phyloP scores from a whole-genome alignment of 1,140 invertebrate species.

The Drosophila kanapiae region DNA sequence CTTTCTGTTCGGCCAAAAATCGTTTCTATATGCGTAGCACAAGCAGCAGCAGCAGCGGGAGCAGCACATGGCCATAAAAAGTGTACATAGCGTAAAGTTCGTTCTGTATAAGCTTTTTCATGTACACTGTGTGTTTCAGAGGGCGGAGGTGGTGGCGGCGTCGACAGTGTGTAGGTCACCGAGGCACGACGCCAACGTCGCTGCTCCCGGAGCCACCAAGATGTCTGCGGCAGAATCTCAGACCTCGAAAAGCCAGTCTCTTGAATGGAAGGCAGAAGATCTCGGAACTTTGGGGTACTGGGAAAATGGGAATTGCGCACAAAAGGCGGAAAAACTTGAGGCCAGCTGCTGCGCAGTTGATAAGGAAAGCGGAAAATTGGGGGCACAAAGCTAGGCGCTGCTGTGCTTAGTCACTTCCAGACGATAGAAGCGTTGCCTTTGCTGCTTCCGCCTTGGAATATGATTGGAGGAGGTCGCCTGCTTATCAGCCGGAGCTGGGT shows the following conservation, averaged over 20 bases:
- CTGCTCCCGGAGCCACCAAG: constrained; percentile 26
- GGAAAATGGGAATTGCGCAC: constrained; percentile 27
- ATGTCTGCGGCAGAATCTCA: constrained; percentile 46
- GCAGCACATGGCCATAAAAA: constrained; percentile 36
- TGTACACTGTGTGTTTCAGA: constrained; percentile 3
- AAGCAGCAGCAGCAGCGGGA: background rate
- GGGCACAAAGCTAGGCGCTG: background rate
- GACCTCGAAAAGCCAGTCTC: constrained; percentile 29
- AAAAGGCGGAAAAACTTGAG: constrained; percentile 44
- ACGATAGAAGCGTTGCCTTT: constrained; percentile 34
- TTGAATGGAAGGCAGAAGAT: constrained; percentile 33
- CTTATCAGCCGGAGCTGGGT: constrained; percentile 49
- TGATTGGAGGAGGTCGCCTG: constrained; percentile 57
- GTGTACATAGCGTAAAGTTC: constrained; percentile 48
- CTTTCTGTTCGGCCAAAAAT: constrained; percentile 61
- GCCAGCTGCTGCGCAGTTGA: constrained; percentile 52
- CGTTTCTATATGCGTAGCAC: constrained; percentile 47
- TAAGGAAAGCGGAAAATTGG: constrained; percentile 25
- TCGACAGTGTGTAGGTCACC: constrained; percentile 74
- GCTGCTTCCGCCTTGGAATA: constrained; percentile 61
- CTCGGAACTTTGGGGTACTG: background rate
- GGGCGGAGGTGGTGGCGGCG: constrained; percentile 23
- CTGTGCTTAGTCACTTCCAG: constrained; percentile 63
- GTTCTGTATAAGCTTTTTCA: constrained; percentile 43
- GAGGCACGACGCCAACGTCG: constrained; percentile 46